Conservation (phyloP, 2,888 invertebrate species). For the Synergus umbraculus region DNA sequence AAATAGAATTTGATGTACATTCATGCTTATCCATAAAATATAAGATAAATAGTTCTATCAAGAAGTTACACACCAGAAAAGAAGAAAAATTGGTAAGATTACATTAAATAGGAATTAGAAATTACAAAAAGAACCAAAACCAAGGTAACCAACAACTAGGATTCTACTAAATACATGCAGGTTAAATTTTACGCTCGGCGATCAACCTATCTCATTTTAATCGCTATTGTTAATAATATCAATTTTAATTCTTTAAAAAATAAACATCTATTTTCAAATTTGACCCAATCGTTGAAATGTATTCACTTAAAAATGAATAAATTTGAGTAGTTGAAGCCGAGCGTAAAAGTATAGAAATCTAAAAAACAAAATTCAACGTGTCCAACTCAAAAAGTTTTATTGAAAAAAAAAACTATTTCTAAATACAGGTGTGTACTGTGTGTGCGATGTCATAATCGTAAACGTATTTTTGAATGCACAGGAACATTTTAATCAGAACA, state of each 20-base stretch:
- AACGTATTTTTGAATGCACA: constrained; percentile 23
- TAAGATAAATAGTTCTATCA: neutral
- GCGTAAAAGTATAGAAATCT: constrained; percentile 70
- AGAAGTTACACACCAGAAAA: neutral
- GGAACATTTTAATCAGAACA: neutral
- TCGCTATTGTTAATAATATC: neutral
- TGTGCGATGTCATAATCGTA: constrained; percentile 17
- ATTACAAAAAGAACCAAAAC: constrained; percentile 61
- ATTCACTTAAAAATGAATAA: neutral
- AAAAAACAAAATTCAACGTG: constrained; percentile 74
- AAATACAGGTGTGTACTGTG: constrained; percentile 71
- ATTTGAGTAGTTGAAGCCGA: constrained; percentile 60
- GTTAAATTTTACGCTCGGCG: constrained; percentile 70
- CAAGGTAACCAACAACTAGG: constrained; percentile 68
- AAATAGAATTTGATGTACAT: no score
- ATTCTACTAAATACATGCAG: constrained; percentile 70
- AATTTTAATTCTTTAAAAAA: no score
- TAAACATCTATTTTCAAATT: neutral
- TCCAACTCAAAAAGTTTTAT: constrained; percentile 76
- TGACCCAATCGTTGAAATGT: neutral
- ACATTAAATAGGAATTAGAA: constrained; percentile 38
- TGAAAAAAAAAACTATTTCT: constrained; percentile 73
- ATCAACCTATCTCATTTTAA: constrained; percentile 40
- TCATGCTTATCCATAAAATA: neutral
- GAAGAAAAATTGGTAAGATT: neutral